Percentiles rank a stretch among this genome's conserved stretches.
Conservation (phyloP, 1,140 invertebrate species). For the Trichonephila inaurata region DNA sequence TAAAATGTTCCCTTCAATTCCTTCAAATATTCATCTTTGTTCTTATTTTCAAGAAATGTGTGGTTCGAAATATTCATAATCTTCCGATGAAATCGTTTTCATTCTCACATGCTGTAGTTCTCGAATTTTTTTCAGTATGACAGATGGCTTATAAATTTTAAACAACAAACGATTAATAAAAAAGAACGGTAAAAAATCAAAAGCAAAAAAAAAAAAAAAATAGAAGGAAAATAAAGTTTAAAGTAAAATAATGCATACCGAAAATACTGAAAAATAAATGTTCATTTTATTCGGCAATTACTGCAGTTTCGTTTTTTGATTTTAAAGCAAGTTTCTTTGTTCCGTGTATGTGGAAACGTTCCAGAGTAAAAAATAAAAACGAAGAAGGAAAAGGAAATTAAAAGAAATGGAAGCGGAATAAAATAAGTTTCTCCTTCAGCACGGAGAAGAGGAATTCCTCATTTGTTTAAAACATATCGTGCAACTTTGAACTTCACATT, state of each 20-base stretch:
- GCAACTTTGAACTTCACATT: slow-evolving; percentile 58
- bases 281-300: slow-evolving; percentile 66
- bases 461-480: slow-evolving; percentile 65
- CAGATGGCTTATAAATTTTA: slow-evolving; percentile 37
- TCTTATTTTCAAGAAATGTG: not conserved
- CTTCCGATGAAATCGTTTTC: not conserved
- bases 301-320: slow-evolving; percentile 46
- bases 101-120: not conserved
- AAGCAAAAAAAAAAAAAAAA: not conserved
- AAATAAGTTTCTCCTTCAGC: slow-evolving; percentile 42
- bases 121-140: not conserved
- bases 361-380: not conserved
- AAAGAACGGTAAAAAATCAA: not conserved
- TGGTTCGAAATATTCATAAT: not conserved
- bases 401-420: not conserved
- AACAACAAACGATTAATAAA: not conserved
- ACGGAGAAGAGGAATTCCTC: slow-evolving; percentile 63
- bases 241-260: not conserved
- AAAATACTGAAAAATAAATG: not conserved
- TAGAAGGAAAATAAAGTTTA: not conserved
- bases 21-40: not conserved
- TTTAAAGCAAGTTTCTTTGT: not conserved
- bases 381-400: not conserved
- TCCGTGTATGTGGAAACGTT: slow-evolving; percentile 33
- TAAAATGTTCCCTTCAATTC: not conserved